Conservation (phyloP, 2,113 vertebrate species). For the Sus scrofa region T2T-Sscrofa CM000816.6:76854501-76855000, state of each 20-base stretch:
- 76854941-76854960: neutral
- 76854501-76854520: no score
- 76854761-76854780: neutral
- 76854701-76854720: no score
- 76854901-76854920: neutral
- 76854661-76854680: no score
- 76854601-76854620: no score
- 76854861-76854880: neutral
- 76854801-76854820: neutral
- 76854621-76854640: no score
- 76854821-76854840: neutral
- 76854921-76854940: neutral
- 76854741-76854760: neutral
- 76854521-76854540: no score
- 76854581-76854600: no score
- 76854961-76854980: neutral
- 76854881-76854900: conserved; percentile 3
- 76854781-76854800: neutral
- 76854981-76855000: neutral
- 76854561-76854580: no score
- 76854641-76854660: no score
- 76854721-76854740: no score
- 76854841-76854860: neutral
- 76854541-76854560: no score
- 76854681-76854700: no score